Evolutionary conservation across 2,113 vertebrate genomes (phyloP).

Genomic region (Dicerorhinus sumatrensis): DNA sequence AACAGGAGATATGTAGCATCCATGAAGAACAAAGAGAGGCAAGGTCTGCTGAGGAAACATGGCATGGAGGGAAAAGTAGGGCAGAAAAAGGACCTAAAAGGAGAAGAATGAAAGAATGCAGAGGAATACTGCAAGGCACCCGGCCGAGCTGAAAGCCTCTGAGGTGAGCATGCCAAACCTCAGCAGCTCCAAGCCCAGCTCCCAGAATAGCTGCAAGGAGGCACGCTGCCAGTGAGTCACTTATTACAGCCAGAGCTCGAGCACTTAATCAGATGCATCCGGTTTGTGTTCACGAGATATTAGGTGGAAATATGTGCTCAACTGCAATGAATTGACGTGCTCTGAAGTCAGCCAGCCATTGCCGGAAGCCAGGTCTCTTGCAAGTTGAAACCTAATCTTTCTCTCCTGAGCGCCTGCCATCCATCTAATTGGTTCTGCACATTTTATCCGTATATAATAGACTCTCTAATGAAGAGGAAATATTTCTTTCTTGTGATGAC

Average conservation of each 20-base stretch:
- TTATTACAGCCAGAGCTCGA: conserved; percentile 37
- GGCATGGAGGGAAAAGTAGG: not conserved
- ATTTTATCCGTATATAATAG: not conserved
- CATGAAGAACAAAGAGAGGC: not conserved
- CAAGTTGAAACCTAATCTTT: conserved; percentile 21
- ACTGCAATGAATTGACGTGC: conserved; percentile 56
- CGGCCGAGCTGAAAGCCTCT: not conserved
- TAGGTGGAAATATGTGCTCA: conserved; percentile 47
- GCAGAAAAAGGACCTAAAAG: not conserved
- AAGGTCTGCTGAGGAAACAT: not conserved
- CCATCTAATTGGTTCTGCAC: not conserved
- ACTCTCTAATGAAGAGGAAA: not conserved
- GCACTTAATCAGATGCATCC: conserved; percentile 70
- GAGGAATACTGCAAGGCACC: conserved; percentile 2
- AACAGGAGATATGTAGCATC: not conserved
- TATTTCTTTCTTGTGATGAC: conserved; percentile 26
- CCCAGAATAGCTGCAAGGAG: conserved; percentile 67
- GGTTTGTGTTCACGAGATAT: conserved; percentile 32
- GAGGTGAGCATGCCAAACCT: not conserved
- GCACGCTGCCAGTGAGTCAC: conserved; percentile 66
- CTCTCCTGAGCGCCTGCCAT: conserved; percentile 7
- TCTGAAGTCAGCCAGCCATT: not conserved
- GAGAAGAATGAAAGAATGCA: not conserved
- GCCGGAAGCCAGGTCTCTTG: not conserved
- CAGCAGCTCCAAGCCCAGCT: not conserved